Base-by-base conservation (phyloP, 2,113 vertebrate species). In the Thryonomys swinderianus region DNA sequence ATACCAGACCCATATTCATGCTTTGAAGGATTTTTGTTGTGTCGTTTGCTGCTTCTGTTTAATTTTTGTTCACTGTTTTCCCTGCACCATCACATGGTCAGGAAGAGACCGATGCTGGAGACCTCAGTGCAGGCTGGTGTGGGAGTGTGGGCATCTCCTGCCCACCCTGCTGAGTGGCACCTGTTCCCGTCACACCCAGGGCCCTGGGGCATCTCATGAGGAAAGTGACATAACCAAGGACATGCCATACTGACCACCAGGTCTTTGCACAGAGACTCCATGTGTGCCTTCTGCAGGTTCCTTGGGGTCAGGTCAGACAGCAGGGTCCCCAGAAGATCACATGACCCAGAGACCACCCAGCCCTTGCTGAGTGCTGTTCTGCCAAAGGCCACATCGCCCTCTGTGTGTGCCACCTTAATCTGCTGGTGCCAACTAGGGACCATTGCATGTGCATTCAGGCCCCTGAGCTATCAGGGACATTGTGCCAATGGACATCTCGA, bases 191-290 rank as follows among this genome's bases (percentile, higher is more conserved):
- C 61, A 16, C 12, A 34, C 30, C 53, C 16, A 1, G 0, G 2
- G 17, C 18, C 10, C 0, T 0, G 9, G 51, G 40, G 30, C 1
- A 32, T 7, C 1, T 3, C 5, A 13, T n/a, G 13, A 55, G n/a
- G 55, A 25, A 20, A 0, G 32, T 3, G 5, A 3, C 34, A 9
- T 8, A 18, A 25, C 5, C 21, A 7, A 10, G 11, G n/a, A 20
- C 1, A 2, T 2, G 0, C 2, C 5, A 1, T 37, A 2, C 18
- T 4, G 27, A 3, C 40, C 3, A 62, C n/a, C 51, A 0, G 12
- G 42, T 18, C 17, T 59, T 0, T 48, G 66, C 3, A 0, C 5
- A 0, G 17, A 18, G 55, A 14, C n/a, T 8, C 0, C 1, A 1
- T 0, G 0, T 0, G 0, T 5, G 18, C 27, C 34, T 79, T 34